phyloP scores from a whole-genome alignment of 2,113 vertebrate genomes.

The Haemorhous mexicanus region DNA sequence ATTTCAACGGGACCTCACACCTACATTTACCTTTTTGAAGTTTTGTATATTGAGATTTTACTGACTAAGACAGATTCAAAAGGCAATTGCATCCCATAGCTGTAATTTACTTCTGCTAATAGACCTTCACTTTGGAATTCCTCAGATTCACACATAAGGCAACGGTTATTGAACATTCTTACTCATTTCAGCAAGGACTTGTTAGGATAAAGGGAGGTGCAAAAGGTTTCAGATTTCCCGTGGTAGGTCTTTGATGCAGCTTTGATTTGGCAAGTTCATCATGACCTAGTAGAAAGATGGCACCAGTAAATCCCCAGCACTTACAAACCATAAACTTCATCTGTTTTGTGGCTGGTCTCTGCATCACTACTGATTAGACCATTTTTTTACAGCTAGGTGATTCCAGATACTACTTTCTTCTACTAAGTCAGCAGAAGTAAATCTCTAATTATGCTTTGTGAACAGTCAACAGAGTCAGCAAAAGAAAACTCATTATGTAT shows the following conservation, averaged over 20 bases:
- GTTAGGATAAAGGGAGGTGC: neutral
- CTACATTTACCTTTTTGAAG: neutral
- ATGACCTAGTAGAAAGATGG: neutral
- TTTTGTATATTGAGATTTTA: neutral
- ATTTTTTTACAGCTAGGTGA: neutral
- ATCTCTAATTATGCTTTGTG: constrained; percentile 12
- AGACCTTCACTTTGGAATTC: neutral
- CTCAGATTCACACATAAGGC: neutral
- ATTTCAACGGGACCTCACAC: neutral
- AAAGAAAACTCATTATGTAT: constrained; percentile 28
- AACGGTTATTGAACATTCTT: neutral
- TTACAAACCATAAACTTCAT: neutral
- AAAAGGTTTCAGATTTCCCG: neutral
- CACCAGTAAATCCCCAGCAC: fast-evolving
- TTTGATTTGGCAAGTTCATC: neutral
- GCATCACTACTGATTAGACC: neutral
- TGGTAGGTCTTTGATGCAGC: neutral
- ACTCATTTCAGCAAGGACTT: neutral
- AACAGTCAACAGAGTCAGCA: constrained; percentile 40
- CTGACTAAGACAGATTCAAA: neutral
- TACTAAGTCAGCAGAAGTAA: constrained; percentile 25
- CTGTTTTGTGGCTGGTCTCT: neutral
- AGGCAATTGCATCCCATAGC: neutral
- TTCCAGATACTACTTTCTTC: constrained; percentile 2
- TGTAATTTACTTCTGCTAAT: neutral